Base-by-base conservation (phyloP, 1,140 invertebrate species). In the Macrocentrus cingulum region DNA sequence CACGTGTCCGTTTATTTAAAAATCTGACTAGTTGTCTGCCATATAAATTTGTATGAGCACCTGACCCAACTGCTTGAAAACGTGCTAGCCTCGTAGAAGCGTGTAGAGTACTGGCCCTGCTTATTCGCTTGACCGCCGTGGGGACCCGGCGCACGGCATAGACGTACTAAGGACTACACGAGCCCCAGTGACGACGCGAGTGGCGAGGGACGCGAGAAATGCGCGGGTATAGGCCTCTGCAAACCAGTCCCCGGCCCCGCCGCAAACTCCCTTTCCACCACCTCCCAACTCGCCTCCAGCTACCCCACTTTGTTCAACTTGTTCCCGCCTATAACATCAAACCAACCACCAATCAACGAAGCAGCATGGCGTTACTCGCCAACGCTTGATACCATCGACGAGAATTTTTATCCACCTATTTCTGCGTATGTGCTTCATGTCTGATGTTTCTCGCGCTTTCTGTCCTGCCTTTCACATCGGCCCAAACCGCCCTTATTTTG, bases 281-380 rank as follows among this genome's bases (percentile, higher is more conserved):
- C 34, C 25, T 46, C 2, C 36, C 19, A 4, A 15, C 15, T 4
- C 2, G 18, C 22, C 46, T 9, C 23, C 29, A 23, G 25, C 52
- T 18, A 34, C 36, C 46, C 50, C 32, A 37, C 41, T 11, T 0
- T 19, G n/a, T 48, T 8, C 23, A 13, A 34, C 39, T 37, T 11
- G 7, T 48, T 59, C 66, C 67, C 70, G 64, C 72, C 75, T 52
- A 66, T 22, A 4, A 25, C 18, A 42, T 42, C 59, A 36, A 46
- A n/a, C 13, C 9, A 22, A 29, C 55, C 59, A 62, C 75, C 74
- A 78, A 78, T 77, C 65, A 46, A 11, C 11, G 20, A 56, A 60
- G 62, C 74, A 76, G 69, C 68, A 78, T 78, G 76, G 76, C 76
- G 75, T 69, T 65, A 69, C 56, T 45, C 58, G 61, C 63, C 53